Evolutionary conservation across 1,140 invertebrate genomes (phyloP), one percentile per base, ranked within the genome.

Genomic region (Epicauta chinensis): DNA sequence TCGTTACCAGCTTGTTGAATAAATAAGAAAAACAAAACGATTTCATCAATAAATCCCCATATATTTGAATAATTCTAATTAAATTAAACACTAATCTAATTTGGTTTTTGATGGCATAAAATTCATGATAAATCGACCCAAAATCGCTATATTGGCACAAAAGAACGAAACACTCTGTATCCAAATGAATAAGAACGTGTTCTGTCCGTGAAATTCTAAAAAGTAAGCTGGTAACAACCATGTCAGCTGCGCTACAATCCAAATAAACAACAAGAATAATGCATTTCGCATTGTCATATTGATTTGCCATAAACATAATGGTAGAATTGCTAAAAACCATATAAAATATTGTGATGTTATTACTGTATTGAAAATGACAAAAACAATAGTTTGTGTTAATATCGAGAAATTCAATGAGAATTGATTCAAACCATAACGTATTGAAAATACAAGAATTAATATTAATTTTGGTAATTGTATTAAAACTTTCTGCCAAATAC

Each of bases 271-370:
- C 44, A 77, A 62, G 41, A 69, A 59, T 16, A 78, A 2, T n/a
- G 77, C 65, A 44, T 78, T 77, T 13, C 56, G 67, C 2, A 65
- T 57, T 6, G 76, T 73, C 40, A 83, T 72, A 52, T 75, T 73
- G 2, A 91, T 75, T 66, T 81, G 77, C 16, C 81, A 87, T 10
- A 81, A 77, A 66, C 78, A 89, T 34, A 90, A 57, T 1, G 94
- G 93, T 12, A 98, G 70, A 6, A 97, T 66, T 12, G 88, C 87
- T 30, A 98, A 69, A 68, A 95, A 97, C 96, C 97, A 98, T 31
- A 98, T 77, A 63, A 98, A 98, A 71, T 98, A 99, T 73, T 99
- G 95, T 12, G 93, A 95, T 9, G 97, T 99, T 55, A 94, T 81
- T 0, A 99, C 96, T 67, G 93, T 91, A 74, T 99, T 99, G 60